phyloP scores from a whole-genome alignment of 2,797 vertebrate genomes.

The Chloroceryle amazona region DNA sequence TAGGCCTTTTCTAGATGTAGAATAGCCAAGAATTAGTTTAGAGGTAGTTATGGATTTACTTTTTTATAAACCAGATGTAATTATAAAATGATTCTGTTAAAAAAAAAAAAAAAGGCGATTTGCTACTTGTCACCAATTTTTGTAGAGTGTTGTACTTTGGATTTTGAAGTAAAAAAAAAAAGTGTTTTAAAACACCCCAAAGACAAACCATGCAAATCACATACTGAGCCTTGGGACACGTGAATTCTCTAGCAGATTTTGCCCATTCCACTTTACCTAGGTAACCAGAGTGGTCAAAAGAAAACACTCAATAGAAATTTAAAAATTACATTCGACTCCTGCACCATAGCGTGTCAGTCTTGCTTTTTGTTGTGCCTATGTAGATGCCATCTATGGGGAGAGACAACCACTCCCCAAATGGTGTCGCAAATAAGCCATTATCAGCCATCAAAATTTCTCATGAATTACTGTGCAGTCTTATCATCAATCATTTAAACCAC shows the following conservation, averaged over 20 bases:
- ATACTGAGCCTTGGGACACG: background rate
- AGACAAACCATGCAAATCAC: conserved; percentile 7
- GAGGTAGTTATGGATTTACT: conserved; percentile 26
- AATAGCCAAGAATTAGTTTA: conserved; percentile 52
- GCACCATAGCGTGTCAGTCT: background rate
- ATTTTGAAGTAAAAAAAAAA: background rate
- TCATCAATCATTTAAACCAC: background rate
- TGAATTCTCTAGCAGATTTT: background rate
- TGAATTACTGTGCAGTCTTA: background rate
- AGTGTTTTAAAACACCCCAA: background rate
- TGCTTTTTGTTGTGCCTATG: background rate
- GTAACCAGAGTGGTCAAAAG: background rate
- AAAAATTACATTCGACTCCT: background rate
- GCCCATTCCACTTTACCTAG: background rate
- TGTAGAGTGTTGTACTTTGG: background rate
- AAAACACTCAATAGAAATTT: background rate
- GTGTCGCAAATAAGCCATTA: background rate
- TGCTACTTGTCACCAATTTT: background rate
- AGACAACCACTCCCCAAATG: background rate
- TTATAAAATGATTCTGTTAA: conserved; percentile 25
- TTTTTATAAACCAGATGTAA: background rate
- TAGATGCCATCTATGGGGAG: background rate
- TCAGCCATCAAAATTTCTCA: background rate
- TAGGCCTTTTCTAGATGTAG: conserved; percentile 50
- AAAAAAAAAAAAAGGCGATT: background rate